phyloP scores from a whole-genome alignment of 2,888 invertebrate species.

The Drosophila subquinaria region DNA sequence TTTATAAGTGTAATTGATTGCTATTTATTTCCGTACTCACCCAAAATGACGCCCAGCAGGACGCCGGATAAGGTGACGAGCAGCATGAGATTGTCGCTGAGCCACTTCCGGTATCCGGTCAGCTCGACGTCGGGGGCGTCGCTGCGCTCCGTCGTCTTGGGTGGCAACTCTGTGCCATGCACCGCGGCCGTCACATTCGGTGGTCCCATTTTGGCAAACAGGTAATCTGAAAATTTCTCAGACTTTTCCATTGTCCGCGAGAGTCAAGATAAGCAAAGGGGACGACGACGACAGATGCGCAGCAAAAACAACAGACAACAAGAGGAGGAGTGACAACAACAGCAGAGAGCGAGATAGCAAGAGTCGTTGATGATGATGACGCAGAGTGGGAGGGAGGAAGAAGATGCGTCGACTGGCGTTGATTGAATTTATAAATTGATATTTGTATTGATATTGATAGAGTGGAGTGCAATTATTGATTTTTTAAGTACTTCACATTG shows the following conservation, averaged over 20 bases:
- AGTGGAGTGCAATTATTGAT: slow-evolving; percentile 75
- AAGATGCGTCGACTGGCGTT: not conserved
- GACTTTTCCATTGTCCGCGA: slow-evolving; percentile 87
- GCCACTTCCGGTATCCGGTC: slow-evolving; percentile 89
- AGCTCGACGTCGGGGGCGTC: slow-evolving; percentile 89
- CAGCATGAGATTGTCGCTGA: slow-evolving; percentile 91
- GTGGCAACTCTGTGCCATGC: slow-evolving; percentile 86
- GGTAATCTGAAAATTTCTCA: slow-evolving; percentile 91
- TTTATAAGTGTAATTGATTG: no score
- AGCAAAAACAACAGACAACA: slow-evolving; percentile 10
- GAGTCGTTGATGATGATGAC: not conserved
- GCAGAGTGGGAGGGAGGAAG: slow-evolving; percentile 1
- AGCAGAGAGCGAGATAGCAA: slow-evolving; percentile 18
- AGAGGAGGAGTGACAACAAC: not conserved
- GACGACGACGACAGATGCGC: slow-evolving; percentile 32
- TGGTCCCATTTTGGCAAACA: slow-evolving; percentile 92
- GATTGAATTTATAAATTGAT: no score
- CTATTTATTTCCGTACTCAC: slow-evolving; percentile 86
- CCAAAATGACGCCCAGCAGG: slow-evolving; percentile 90
- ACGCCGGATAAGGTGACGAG: slow-evolving; percentile 93
- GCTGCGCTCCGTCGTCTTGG: slow-evolving; percentile 88
- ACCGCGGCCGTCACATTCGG: slow-evolving; percentile 86
- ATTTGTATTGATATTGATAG: not conserved
- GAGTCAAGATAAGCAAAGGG: not conserved
- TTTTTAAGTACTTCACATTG: slow-evolving; percentile 84